Evolutionary conservation across 2,113 vertebrate species (phyloP).

Genomic region (Tachysurus fulvidraco): DNA sequence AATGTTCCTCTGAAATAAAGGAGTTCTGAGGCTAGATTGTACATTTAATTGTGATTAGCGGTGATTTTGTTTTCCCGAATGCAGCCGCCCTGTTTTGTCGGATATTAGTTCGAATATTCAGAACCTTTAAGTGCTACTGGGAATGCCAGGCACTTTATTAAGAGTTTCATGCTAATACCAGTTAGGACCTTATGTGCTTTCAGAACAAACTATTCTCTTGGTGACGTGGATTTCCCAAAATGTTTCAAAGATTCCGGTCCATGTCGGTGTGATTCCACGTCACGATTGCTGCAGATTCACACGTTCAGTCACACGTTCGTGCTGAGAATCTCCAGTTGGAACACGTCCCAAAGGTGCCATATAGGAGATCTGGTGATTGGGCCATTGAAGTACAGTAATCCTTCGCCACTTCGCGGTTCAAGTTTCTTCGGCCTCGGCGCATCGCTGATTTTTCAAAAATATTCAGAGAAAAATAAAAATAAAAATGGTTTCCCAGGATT

Average conservation of each 20-base stretch:
- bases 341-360: neutral
- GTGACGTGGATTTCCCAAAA: no score
- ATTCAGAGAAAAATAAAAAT: no score
- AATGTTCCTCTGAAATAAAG: neutral
- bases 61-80: no score
- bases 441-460: no score
- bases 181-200: neutral
- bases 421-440: no score
- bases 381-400: neutral
- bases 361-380: neutral
- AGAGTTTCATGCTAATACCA: neutral
- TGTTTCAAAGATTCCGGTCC: no score
- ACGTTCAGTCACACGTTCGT: neutral
- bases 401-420: no score
- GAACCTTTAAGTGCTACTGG: neutral
- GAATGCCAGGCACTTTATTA: neutral
- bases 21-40: neutral
- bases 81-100: neutral
- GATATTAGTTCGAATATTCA: neutral
- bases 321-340: neutral
- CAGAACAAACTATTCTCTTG: neutral
- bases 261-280: neutral
- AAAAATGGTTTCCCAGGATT: no score
- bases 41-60: conserved; percentile 11
- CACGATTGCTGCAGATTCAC: neutral